These are phyloP conservation scores for Cyprinodon diabolis DNA, from an alignment of 2,797 vertebrate genomes.

Conservation along the genomic window DNA sequence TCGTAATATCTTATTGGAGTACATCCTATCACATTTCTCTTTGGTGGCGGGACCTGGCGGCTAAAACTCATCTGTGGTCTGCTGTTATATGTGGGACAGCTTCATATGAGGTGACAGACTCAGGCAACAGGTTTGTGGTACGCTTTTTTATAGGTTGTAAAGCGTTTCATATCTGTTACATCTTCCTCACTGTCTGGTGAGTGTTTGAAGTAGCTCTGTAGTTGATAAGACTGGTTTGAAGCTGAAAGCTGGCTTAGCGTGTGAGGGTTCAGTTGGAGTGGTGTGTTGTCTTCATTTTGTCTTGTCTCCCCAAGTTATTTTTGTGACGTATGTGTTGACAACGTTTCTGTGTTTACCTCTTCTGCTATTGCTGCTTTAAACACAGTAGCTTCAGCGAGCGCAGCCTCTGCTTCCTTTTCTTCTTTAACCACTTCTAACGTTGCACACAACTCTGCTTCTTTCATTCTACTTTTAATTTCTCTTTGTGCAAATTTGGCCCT, in stretches of 20 bases:
- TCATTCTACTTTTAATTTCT: background rate
- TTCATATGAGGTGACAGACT: background rate
- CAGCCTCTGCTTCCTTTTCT: background rate
- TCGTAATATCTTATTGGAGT: background rate
- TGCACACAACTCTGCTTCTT: background rate
- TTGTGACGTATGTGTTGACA: background rate
- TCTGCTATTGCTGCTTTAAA: slow-evolving; percentile 4
- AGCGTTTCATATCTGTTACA: background rate
- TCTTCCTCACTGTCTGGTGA: background rate
- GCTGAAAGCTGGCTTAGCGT: background rate
- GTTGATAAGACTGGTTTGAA: too few relatives aligned
- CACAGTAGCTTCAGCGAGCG: background rate
- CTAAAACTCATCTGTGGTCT: background rate
- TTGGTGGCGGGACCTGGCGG: background rate
- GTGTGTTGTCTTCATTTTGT: background rate
- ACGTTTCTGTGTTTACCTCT: background rate
- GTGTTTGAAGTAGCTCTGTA: too few relatives aligned
- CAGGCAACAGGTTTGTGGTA: background rate
- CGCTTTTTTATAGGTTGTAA: background rate
- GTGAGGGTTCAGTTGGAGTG: background rate
- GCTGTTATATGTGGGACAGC: background rate
- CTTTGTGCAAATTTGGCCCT: background rate
- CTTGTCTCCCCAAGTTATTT: background rate
- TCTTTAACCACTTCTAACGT: background rate
- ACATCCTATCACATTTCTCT: background rate